Percentiles rank a stretch among this genome's conserved stretches.
Conservation (phyloP, 1,140 invertebrate species). For the Drosophila tristis region DNA sequence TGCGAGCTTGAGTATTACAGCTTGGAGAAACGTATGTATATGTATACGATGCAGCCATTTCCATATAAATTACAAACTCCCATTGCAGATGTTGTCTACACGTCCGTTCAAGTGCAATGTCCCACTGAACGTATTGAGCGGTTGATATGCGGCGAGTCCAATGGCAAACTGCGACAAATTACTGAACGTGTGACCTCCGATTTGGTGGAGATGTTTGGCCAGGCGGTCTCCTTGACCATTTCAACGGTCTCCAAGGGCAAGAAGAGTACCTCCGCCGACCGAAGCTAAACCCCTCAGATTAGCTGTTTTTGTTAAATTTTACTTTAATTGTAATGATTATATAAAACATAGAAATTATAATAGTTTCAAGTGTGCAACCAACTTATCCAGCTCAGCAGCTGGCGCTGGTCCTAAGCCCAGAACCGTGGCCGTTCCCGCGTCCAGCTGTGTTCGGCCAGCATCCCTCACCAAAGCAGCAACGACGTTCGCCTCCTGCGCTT, state of each 20-base stretch:
- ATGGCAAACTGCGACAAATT: conserved; percentile 88
- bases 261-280: conserved; percentile 3
- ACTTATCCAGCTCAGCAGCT: conserved; percentile 87
- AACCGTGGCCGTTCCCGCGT: conserved; percentile 88
- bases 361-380: conserved; percentile 90
- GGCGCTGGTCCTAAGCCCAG: conserved; percentile 91
- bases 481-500: conserved; percentile 87
- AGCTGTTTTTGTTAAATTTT: conserved; percentile 19
- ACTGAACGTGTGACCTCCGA: conserved; percentile 85
- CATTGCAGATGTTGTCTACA: conserved; percentile 85
- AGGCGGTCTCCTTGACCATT: conserved; percentile 82
- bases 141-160: conserved; percentile 88
- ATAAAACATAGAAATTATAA: conserved; percentile 84
- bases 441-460: conserved; percentile 91
- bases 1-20: conserved; percentile 89
- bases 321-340: conserved; percentile 39
- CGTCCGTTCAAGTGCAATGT: conserved; percentile 88
- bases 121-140: conserved; percentile 86
- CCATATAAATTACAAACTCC: neutral
- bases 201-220: conserved; percentile 81
- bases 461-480: conserved; percentile 88
- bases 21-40: conserved; percentile 84
- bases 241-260: conserved; percentile 57
- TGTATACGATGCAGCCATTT: no score
- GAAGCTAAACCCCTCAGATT: neutral